A percentile compares a stretch with the other conserved stretches of the same genome.
Evolutionary conservation across 37 sponge, comb jelly and placozoan species (phyloP).

Genomic region (Cladorhizidae sp.): DNA sequence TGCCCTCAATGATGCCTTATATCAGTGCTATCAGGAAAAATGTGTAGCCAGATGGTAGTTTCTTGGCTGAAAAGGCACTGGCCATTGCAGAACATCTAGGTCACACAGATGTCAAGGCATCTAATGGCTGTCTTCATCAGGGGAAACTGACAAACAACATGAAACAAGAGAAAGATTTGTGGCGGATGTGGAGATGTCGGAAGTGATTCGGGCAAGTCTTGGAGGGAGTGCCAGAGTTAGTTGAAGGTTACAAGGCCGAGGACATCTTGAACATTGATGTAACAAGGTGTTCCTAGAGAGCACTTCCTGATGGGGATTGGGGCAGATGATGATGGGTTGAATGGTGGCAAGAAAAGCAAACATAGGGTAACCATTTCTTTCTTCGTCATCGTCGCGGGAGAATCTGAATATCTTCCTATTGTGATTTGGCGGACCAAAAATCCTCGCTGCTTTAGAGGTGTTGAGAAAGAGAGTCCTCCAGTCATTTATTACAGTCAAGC

Average conservation of each 20-base stretch:
- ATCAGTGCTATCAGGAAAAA: no score
- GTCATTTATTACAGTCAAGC: conserved; percentile 64
- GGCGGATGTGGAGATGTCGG: conserved; percentile 48
- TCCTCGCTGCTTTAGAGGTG: conserved; percentile 65
- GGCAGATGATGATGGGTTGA: neutral
- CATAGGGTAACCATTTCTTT: conserved; percentile 1
- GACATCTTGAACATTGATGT: neutral
- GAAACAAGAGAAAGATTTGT: no score
- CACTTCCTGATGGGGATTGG: neutral
- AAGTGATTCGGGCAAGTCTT: conserved; percentile 46
- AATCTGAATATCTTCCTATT: conserved; percentile 51
- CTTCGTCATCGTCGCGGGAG: neutral
- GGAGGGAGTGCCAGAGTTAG: conserved; percentile 64
- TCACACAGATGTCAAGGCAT: conserved; percentile 51
- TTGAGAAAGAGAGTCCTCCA: conserved; percentile 54
- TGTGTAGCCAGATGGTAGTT: no score
- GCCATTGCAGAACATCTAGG: conserved; percentile 54
- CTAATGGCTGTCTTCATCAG: conserved; percentile 62
- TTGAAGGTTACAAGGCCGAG: conserved; percentile 16
- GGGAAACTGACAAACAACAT: no score
- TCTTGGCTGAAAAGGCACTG: no score
- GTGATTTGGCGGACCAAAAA: conserved; percentile 76
- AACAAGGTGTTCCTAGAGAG: neutral
- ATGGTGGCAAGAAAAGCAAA: conserved; percentile 20
- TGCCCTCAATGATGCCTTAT: no score